These are phyloP conservation scores for Malaclemys terrapin DNA, from an alignment of 2,113 vertebrate species.

Conservation along the genomic window DNA sequence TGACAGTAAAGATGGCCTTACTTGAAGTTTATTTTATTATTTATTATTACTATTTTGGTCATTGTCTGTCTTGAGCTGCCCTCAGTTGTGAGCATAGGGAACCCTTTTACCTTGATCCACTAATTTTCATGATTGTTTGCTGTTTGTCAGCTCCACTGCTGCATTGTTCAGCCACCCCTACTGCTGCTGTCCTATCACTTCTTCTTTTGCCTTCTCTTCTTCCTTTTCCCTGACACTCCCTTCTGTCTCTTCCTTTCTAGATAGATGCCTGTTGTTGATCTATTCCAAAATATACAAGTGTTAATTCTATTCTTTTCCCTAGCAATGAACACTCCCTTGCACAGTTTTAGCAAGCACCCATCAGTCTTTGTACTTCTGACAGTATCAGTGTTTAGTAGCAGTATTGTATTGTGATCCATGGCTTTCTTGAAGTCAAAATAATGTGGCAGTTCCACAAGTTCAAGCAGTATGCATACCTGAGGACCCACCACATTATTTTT, in stretches of 20 bases:
- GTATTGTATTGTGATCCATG: not conserved
- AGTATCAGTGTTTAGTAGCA: slow-evolving; percentile 33
- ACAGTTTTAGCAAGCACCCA: slow-evolving; percentile 45
- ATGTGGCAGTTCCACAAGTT: slow-evolving; percentile 40
- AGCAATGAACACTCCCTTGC: slow-evolving; percentile 31
- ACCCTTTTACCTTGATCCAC: slow-evolving; percentile 1
- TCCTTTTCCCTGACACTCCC: not conserved
- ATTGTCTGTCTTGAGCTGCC: slow-evolving; percentile 12
- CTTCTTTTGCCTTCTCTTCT: slow-evolving; percentile 25
- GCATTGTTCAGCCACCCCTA: not conserved
- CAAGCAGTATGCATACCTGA: not conserved
- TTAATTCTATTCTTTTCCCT: slow-evolving; percentile 34
- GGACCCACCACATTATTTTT: slow-evolving; percentile 48
- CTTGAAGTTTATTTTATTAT: slow-evolving; percentile 40
- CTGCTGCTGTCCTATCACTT: slow-evolving; percentile 30
- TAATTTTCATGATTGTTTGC: slow-evolving; percentile 26
- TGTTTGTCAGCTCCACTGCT: slow-evolving; percentile 17
- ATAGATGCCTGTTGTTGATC: not conserved
- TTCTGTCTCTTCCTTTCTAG: not conserved
- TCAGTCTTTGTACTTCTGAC: slow-evolving; percentile 35
- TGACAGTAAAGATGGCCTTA: slow-evolving; percentile 57
- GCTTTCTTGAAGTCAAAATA: slow-evolving; percentile 35
- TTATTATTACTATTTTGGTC: not conserved
- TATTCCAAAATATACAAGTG: not conserved
- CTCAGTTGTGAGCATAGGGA: slow-evolving; percentile 26